Base-by-base conservation (phyloP, 1,140 invertebrate genomes). In the Drosophila rufa region DNA sequence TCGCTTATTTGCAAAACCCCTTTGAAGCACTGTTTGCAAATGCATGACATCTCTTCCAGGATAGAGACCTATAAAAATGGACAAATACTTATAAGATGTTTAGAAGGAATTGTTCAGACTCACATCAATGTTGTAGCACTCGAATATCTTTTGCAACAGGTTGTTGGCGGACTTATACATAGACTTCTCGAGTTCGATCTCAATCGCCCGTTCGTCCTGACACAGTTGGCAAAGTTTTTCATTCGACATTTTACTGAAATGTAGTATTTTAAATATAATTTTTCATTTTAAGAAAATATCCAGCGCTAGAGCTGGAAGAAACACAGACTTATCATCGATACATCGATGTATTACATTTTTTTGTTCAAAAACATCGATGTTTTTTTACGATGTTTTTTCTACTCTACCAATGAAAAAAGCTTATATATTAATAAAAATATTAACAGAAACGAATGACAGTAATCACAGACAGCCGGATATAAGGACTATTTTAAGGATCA, bases 111-210 rank as follows among this genome's bases (percentile, higher is more conserved):
- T 15, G 5, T 38, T 12, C 6, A 15, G 11, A 47, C 22, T 53
- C 38, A 76, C 75, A 67, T 76, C 45, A 19, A 77, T 68, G 6
- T 76, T 45, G 64, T 77, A 77, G n/a, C 47, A 60, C 3, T 56
- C 30, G 11, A 77, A 60, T 3, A 77, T 56, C 36, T 19, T 33
- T 27, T 61, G 56, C 17, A 77, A 22, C 17, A 77, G 53, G 4
- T 50, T 46, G 40, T 58, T 55, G 7, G 22, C 40, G 15, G 25
- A 30, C 25, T 67, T 66, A 1, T 56, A 36, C 9, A 22, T 43
- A 4, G 38, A 11, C 15, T 43, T 38, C 4, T 68, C 48, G 4
- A 45, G 47, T 12, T 61, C 42, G 8, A 53, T 22, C 9, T 45
- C 27, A 3, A 25, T 6, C 0, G 47, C 61, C 7, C 1, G 9